Evolutionary conservation across 1,140 invertebrate species (phyloP), one percentile per base, ranked within the genome.

Genomic region (Sinella curviseta): DNA sequence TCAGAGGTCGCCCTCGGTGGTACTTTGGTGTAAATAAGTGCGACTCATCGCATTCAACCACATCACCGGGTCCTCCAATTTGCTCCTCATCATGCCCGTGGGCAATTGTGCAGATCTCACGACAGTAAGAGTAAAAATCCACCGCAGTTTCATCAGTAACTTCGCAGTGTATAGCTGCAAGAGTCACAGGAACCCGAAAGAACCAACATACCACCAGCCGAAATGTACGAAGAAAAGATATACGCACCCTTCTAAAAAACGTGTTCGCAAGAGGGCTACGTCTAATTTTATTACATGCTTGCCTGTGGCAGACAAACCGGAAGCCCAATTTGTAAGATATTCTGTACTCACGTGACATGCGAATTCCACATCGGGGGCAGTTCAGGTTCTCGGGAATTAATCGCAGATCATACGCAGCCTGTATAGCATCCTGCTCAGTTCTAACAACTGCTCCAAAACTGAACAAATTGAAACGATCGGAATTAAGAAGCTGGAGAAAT

Each of bases 11-110:
- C 1, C 77, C 77, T 17, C 77, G 33, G 12, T 55, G 34, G 39
- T 78, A 78, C 36, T 78, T 78, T 55, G 30, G 35, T 1, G 34
- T 78, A 48, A 78, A 78, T n/a, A 78, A 36, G 36, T 78, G 70
- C 1, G 48, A 39, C 55, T 78, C 77, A 28, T 78, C 77, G n/a
- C 30, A 31, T 74, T 78, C 77, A 26, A 78, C 77, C 4, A 78
- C 77, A 57, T 78, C 77, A 3, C 77, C 67, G 3, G 35, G 67
- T n/a, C 77, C 77, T 4, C 77, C 77, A n/a, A n/a, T n/a, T n/a
- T n/a, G n/a, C n/a, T n/a, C n/a, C n/a, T n/a, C n/a, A n/a, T n/a
- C n/a, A n/a, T n/a, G n/a, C n/a, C n/a, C n/a, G n/a, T n/a, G n/a
- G n/a, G n/a, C n/a, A n/a, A n/a, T n/a, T n/a, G n/a, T 8, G 34